Evolutionary conservation across 2,113 vertebrate species (phyloP).

Genomic region (Phainopepla nitens): DNA sequence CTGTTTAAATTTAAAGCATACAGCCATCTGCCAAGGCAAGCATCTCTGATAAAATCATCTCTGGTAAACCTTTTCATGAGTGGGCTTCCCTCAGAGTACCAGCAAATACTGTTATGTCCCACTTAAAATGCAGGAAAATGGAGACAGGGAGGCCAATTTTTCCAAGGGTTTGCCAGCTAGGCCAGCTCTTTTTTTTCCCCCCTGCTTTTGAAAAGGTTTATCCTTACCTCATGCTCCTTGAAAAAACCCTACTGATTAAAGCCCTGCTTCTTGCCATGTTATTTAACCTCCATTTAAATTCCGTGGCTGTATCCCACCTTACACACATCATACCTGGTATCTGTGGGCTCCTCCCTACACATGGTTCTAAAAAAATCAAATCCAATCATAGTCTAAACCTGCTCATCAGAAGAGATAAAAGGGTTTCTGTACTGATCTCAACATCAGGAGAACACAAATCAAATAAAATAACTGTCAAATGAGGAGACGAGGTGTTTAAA

Average conservation of each 20-base stretch:
- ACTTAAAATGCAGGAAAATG: neutral
- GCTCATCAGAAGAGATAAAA: slow-evolving; percentile 24
- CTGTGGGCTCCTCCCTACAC: neutral
- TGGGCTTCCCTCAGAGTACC: neutral
- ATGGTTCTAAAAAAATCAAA: neutral
- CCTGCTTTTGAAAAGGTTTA: neutral
- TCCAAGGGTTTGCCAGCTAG: neutral
- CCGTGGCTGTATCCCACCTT: neutral
- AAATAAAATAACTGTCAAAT: slow-evolving; percentile 53
- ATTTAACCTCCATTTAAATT: slow-evolving; percentile 18
- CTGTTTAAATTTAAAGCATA: slow-evolving; percentile 75
- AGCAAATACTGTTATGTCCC: neutral
- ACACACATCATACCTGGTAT: neutral
- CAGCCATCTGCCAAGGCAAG: slow-evolving; percentile 64
- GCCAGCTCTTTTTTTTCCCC: neutral
- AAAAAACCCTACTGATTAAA: neutral
- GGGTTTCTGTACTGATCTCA: slow-evolving; percentile 14
- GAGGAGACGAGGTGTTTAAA: slow-evolving; percentile 47
- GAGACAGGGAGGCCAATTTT: neutral
- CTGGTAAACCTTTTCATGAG: slow-evolving; percentile 44
- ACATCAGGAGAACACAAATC: slow-evolving; percentile 55
- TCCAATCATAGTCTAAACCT: neutral
- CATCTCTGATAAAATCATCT: slow-evolving; percentile 33
- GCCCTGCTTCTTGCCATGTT: neutral
- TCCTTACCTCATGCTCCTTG: neutral